Base-by-base conservation (phyloP, 2,888 invertebrate species). In the Himalopsyche tibetana region DNA sequence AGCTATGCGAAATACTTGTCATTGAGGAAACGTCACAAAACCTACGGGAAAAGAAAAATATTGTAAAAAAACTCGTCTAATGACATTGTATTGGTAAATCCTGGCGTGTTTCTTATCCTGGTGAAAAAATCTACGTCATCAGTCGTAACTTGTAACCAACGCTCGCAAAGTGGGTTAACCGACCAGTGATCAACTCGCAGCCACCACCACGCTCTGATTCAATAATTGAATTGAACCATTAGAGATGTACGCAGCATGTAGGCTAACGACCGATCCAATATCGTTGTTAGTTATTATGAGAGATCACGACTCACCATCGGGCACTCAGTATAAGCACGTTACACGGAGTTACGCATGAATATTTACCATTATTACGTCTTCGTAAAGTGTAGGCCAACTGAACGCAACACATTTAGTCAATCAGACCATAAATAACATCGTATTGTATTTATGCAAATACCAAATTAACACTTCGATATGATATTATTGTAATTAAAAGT, bases 171-270 rank as follows among this genome's bases (percentile, higher is more conserved):
- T 38, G 38, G 79, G 79, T 40, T 79, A 28, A 2, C 79, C 82
- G 51, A 28, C 5, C 55, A 45, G 82, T 82, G 51, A 55, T 82
- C 36, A 12, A 63, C 82, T 19, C 19, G 63, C 40, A 38, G 28
- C 36, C 55, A n/a, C 56, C 79, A 86, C 63, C 83, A 80, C 79
- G 86, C 81, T 82, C 86, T 80, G 86, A 80, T 83, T 83, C 83
- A 63, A 56, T 86, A 86, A 83, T 86, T 83, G 86, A 86, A 86
- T 86, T 80, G 80, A 82, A 83, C 80, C 63, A 83, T 81, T 45
- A 56, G 56, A 40, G 38, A 42, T 40, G 40, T 40, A 56, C 69
- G 55, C 40, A 55, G 51, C 80, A 80, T 69, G 81, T 84, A 45
- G 69, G 82, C 85, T 85, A 85, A 82, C 85, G 82, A 82, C 82